A percentile compares a stretch with the other conserved stretches of the same genome.
Evolutionary conservation across 2,113 vertebrate species (phyloP).

Genomic region (Diadophis punctatus): DNA sequence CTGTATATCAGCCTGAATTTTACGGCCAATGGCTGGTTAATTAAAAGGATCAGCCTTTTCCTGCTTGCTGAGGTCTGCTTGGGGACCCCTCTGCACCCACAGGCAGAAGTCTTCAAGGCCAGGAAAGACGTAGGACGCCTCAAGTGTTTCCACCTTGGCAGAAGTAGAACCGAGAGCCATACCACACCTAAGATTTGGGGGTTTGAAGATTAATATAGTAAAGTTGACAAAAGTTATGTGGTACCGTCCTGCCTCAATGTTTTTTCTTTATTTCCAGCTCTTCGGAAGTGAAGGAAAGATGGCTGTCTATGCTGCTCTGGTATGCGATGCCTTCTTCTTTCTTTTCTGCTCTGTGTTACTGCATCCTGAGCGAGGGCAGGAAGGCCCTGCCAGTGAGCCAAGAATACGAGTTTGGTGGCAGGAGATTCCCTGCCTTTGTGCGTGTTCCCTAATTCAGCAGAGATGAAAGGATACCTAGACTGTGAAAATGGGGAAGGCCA

Average conservation of each 20-base stretch:
- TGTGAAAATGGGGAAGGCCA: neutral
- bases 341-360: neutral
- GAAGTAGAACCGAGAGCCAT: neutral
- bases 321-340: constrained; percentile 44
- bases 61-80: neutral
- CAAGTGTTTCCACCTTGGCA: neutral
- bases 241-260: constrained; percentile 24
- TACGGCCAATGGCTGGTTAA: neutral
- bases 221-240: constrained; percentile 28
- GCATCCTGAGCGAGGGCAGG: neutral
- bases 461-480: neutral
- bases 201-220: neutral
- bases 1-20: neutral
- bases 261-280: constrained; percentile 66
- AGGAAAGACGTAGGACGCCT: neutral
- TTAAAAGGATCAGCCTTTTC: neutral
- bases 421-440: neutral
- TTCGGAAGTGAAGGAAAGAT: constrained; percentile 69
- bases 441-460: neutral
- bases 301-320: constrained; percentile 69
- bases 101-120: neutral
- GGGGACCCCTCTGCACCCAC: neutral
- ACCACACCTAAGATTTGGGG: neutral
- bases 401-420: neutral
- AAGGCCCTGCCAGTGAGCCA: neutral